phyloP scores from a whole-genome alignment of 2,797 vertebrate genomes.

The Chrosomus eos region DNA sequence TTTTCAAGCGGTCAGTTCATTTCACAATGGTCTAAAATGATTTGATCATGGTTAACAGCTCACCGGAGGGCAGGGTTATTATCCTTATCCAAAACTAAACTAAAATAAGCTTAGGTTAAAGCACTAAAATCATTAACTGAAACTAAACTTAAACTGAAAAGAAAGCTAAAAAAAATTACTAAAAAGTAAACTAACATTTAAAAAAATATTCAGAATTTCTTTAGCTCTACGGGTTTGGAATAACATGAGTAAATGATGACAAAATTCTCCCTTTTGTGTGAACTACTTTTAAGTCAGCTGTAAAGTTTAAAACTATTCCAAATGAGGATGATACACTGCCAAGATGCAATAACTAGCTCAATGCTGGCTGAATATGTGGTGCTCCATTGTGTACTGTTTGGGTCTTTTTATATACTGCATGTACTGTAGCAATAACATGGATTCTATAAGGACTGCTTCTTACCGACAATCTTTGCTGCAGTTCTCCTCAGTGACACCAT shows the following conservation, averaged over 20 bases:
- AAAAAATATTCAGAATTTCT: background rate
- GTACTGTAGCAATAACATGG: background rate
- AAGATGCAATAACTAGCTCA: background rate
- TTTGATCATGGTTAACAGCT: background rate
- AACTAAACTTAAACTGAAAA: background rate
- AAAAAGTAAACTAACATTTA: background rate
- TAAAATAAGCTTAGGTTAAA: too few species aligned
- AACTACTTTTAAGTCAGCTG: background rate
- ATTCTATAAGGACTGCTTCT: conserved; percentile 60
- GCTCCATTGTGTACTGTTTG: background rate
- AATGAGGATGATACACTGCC: background rate
- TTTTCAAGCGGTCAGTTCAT: background rate
- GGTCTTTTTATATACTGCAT: background rate
- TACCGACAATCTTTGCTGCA: conserved; percentile 95
- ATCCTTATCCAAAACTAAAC: background rate
- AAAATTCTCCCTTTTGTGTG: background rate
- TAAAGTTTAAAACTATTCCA: background rate
- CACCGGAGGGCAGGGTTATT: background rate
- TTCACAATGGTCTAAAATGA: background rate
- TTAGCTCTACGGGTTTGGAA: background rate
- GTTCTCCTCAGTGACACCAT: conserved; percentile 94
- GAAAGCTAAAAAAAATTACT: background rate
- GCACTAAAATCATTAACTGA: too few species aligned
- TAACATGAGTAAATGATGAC: background rate
- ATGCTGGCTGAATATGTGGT: background rate